A percentile compares a stretch with the other conserved stretches of the same genome.
These are phyloP conservation scores for Hoplodrina blanda DNA, from an alignment of 2,888 invertebrate species.

Conservation along the genomic window DNA sequence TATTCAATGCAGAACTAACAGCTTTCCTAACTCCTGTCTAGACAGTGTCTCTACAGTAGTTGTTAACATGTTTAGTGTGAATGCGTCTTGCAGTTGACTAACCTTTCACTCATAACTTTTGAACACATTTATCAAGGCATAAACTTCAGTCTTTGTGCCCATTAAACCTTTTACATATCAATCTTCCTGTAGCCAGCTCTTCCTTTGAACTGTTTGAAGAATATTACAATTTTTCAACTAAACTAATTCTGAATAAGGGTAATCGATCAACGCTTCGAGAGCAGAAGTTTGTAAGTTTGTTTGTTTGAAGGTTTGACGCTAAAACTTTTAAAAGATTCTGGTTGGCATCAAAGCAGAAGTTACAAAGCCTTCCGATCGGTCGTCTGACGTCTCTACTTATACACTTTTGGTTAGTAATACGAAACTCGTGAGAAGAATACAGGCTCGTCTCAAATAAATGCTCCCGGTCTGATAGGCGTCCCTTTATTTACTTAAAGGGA, in stretches of 20 bases:
- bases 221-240: constrained; percentile 53
- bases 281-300: constrained; percentile 65
- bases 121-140: constrained; percentile 11
- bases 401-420: constrained; percentile 71
- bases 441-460: constrained; percentile 67
- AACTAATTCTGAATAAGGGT: constrained; percentile 68
- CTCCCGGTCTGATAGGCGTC: constrained; percentile 61
- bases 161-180: constrained; percentile 25
- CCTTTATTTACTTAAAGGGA: constrained; percentile 63
- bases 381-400: constrained; percentile 66
- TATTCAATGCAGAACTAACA: constrained; percentile 20
- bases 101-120: constrained; percentile 22
- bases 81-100: constrained; percentile 21
- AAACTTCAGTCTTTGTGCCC: constrained; percentile 19
- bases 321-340: constrained; percentile 70
- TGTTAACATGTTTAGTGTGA: constrained; percentile 16
- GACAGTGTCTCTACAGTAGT: constrained; percentile 42
- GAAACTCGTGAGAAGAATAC: constrained; percentile 80
- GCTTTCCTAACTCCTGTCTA: constrained; percentile 41
- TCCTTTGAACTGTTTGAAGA: constrained; percentile 28
- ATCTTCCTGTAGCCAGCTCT: constrained; percentile 21
- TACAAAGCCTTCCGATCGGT: constrained; percentile 66
- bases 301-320: constrained; percentile 66
- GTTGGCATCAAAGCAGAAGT: constrained; percentile 72
- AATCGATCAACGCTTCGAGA: constrained; percentile 72